Evolutionary conservation across 2,113 vertebrate genomes (phyloP), one percentile per base, ranked within the genome.

Genomic region (Oryzias javanicus): DNA sequence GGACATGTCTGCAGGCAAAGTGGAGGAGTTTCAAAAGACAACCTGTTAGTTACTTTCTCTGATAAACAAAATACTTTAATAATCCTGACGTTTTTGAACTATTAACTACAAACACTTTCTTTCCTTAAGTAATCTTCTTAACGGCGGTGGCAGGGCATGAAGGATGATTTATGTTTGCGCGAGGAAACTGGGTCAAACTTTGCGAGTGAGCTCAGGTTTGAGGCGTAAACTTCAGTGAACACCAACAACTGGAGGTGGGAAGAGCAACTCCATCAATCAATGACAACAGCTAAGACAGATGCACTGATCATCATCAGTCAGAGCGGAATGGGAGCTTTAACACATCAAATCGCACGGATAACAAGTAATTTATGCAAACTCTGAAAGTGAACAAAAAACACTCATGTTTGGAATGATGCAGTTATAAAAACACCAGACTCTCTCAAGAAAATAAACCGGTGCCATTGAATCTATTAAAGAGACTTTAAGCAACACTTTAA

Each of bases 191-290:
- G 64, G 84, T 60, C 69, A 68, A 52, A 48, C 58, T 74, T 78
- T 29, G 50, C 60, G 71, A 74, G 74, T 25, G 54, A 53, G 70
- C 65, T 58, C 66, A 81, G 69, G 60, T 74, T 56, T 14, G 64
- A 56, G 63, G 42, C 27, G 1, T 63, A 52, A 80, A 81, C 67
- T 64, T 54, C 41, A 60, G 66, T 15, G 22, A 75, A 79, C 51
- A 49, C 40, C 19, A 46, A 52, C 16, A 18, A 63, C 50, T 59
- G 78, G 64, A 53, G 69, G 64, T 75, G 78, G 78, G 76, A 78
- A 54, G 74, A 46, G 40, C 67, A 51, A 88, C 70, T 83, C 54
- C 79, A 91, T 90, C 88, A 88, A 89, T 92, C 89, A 91, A 45
- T 16, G 22, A 14, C 87, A 84, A 90, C 86, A 89, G 81, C 69